Conservation (phyloP, 2,888 invertebrate species). For the Deroplatys truncata region DNA sequence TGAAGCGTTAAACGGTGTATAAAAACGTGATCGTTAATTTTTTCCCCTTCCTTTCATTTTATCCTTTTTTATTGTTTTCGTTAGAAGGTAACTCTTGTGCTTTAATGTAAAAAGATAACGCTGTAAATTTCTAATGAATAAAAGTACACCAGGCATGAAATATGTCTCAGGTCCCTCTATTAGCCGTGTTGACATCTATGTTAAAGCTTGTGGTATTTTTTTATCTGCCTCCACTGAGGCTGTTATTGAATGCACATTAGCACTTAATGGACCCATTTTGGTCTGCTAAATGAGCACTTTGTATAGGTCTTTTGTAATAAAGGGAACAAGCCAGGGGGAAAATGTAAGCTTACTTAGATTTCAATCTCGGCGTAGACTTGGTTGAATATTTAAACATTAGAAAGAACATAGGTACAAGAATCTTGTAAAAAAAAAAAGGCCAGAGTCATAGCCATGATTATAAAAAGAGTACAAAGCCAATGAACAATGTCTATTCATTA, state of each 20-base stretch:
- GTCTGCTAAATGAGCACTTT: background rate
- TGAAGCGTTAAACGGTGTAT: background rate
- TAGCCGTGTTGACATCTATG: background rate
- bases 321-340: background rate
- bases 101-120: background rate
- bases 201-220: background rate
- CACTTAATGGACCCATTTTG: background rate
- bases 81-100: constrained; percentile 4
- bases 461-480: too few relatives aligned
- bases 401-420: background rate
- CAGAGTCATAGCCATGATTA: too few relatives aligned
- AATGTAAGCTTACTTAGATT: background rate
- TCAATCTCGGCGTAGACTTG: background rate
- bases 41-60: background rate
- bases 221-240: background rate
- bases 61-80: background rate
- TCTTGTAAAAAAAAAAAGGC: too few relatives aligned
- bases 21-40: constrained; percentile 5
- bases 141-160: background rate
- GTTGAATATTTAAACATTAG: background rate
- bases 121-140: constrained; percentile 6
- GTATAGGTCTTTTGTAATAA: background rate
- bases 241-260: background rate
- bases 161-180: background rate
- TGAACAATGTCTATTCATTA: too few relatives aligned